phyloP scores from a whole-genome alignment of 1,140 invertebrate genomes.

The Odontomachus brunneus region DNA sequence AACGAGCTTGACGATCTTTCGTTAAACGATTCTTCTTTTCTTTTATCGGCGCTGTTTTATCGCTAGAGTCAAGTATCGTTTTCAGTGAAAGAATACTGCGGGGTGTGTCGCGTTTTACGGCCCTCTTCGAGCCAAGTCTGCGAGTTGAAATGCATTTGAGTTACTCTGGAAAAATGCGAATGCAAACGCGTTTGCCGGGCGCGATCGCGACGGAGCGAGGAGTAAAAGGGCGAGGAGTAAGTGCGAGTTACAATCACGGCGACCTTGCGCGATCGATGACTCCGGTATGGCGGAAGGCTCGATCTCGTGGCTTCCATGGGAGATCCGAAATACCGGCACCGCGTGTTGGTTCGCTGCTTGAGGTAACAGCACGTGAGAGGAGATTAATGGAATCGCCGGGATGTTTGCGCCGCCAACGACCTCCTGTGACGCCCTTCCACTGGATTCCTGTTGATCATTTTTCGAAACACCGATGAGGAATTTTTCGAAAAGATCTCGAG shows the following conservation, averaged over 20 bases:
- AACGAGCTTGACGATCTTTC: slow-evolving; percentile 1
- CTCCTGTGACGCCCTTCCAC: slow-evolving; percentile 11
- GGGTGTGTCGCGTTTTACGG: too few species aligned
- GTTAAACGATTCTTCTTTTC: background rate
- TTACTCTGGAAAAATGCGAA: too few species aligned
- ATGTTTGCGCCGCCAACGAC: background rate
- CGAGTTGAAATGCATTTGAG: too few species aligned
- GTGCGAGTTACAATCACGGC: slow-evolving; percentile 41
- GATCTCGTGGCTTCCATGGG: slow-evolving; percentile 26
- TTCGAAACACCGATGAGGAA: background rate
- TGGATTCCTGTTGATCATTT: slow-evolving; percentile 29
- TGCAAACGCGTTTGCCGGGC: too few species aligned
- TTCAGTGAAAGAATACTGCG: background rate
- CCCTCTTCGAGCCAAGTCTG: too few species aligned
- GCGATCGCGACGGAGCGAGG: background rate
- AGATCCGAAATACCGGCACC: slow-evolving; percentile 35
- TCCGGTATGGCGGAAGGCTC: background rate
- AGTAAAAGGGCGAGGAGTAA: slow-evolving; percentile 67
- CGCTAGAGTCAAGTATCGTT: background rate
- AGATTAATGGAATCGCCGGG: slow-evolving; percentile 23
- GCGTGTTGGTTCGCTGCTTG: background rate
- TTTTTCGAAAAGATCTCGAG: slow-evolving; percentile 8
- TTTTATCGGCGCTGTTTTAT: too few species aligned
- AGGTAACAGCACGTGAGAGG: background rate
- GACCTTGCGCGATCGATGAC: slow-evolving; percentile 48